phyloP scores from a whole-genome alignment of 2,797 vertebrate genomes.

The Eulemur mongoz region DNA sequence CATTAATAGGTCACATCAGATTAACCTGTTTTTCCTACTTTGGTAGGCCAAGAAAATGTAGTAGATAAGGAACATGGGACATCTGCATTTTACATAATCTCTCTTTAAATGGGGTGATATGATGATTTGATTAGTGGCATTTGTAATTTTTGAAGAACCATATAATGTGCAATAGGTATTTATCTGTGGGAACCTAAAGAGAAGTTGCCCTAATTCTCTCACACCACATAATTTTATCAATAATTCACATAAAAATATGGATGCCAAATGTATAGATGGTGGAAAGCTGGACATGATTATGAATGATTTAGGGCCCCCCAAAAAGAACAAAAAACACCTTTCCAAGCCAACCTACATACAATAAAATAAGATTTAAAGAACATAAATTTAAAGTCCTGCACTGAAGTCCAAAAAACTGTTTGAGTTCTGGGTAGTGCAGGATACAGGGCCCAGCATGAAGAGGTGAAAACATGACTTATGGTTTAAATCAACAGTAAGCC shows the following conservation, averaged over 20 bases:
- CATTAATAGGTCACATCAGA: not conserved
- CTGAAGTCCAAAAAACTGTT: not conserved
- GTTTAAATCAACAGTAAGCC: not conserved
- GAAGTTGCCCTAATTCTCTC: not conserved
- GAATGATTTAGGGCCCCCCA: not conserved
- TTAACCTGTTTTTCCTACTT: not conserved
- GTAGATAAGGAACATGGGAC: not conserved
- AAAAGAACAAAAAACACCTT: not conserved
- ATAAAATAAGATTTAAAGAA: slow-evolving; percentile 1
- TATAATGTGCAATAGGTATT: not conserved
- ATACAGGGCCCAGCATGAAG: not conserved
- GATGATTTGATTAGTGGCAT: not conserved
- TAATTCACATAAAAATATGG: slow-evolving; percentile 30
- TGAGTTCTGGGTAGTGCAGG: not conserved
- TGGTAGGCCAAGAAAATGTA: not conserved
- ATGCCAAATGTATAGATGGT: not conserved
- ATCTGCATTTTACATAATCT: not conserved
- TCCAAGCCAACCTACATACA: not conserved
- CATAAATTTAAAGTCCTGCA: slow-evolving; percentile 15
- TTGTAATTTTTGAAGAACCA: slow-evolving; percentile 3
- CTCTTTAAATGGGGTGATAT: not conserved
- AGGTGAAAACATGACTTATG: not conserved
- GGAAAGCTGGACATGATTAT: slow-evolving; percentile 16
- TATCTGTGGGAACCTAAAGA: not conserved
- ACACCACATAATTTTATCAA: not conserved